Conservation (phyloP, 1,140 invertebrate genomes). For the Saccostrea cuccullata region DNA sequence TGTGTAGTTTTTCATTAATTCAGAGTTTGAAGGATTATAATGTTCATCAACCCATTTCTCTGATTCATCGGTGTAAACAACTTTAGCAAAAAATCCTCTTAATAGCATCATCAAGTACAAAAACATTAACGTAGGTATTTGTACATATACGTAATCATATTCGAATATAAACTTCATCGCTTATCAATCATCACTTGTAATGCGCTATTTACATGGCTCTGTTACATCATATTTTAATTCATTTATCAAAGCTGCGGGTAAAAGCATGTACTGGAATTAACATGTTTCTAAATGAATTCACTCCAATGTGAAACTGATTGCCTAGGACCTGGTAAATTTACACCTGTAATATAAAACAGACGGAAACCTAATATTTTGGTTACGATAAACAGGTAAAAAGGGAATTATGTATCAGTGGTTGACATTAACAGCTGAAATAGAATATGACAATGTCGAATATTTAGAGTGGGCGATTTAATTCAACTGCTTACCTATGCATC, state of each 20-base stretch:
- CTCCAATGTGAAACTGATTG: not conserved
- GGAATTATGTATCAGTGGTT: not conserved
- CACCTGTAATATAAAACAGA: not conserved
- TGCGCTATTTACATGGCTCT: slow-evolving; percentile 6
- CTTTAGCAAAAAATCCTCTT: no score
- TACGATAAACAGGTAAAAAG: not conserved
- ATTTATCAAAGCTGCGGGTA: slow-evolving; percentile 10
- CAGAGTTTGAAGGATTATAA: not conserved
- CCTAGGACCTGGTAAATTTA: not conserved
- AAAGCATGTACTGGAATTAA: not conserved
- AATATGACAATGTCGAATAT: slow-evolving; percentile 29
- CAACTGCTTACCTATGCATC: no score
- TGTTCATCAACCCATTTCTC: not conserved
- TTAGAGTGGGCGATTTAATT: not conserved
- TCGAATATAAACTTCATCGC: not conserved
- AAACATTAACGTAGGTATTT: not conserved
- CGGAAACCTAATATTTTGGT: not conserved
- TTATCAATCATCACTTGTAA: not conserved
- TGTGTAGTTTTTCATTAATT: not conserved
- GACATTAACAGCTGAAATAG: not conserved
- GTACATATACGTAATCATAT: not conserved
- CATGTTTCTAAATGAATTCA: not conserved
- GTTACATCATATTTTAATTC: slow-evolving; percentile 1
- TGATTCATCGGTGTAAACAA: not conserved
- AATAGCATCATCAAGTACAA: not conserved